phyloP scores from a whole-genome alignment of 2,797 vertebrate species.

The Otus scops region DNA sequence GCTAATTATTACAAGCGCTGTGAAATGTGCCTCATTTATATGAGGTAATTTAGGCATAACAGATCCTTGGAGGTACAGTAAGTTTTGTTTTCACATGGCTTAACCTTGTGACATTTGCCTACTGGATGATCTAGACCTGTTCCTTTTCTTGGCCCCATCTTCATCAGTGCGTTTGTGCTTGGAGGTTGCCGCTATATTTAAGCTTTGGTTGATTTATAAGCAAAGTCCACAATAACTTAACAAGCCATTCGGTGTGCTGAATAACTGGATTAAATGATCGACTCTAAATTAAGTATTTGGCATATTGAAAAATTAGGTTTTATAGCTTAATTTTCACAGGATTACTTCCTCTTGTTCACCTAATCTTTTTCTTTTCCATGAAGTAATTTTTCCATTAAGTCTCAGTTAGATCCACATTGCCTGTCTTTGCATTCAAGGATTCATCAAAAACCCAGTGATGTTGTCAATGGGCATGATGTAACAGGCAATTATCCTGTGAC shows the following conservation, averaged over 20 bases:
- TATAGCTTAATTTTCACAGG: not conserved
- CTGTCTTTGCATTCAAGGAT: not conserved
- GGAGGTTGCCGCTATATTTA: not conserved
- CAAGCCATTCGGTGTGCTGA: not conserved
- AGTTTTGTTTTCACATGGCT: constrained; percentile 14
- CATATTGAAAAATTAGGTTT: not conserved
- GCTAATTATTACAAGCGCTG: not conserved
- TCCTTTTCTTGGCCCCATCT: not conserved
- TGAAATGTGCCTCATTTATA: not conserved
- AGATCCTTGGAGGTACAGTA: not conserved
- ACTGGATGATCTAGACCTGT: not conserved
- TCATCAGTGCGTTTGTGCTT: not conserved
- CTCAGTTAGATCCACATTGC: not conserved
- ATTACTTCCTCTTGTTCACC: not conserved
- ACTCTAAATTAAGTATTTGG: not conserved
- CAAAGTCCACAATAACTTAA: not conserved
- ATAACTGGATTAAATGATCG: not conserved
- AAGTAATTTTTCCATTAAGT: not conserved
- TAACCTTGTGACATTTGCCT: not conserved
- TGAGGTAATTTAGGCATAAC: not conserved
- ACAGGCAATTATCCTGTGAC: not conserved
- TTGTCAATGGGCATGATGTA: not conserved
- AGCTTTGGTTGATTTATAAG: not conserved
- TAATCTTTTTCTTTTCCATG: not conserved
- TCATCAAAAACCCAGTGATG: not conserved